Evolutionary conservation across 2,113 vertebrate genomes (phyloP).

Genomic region (Menidia beryllina): DNA sequence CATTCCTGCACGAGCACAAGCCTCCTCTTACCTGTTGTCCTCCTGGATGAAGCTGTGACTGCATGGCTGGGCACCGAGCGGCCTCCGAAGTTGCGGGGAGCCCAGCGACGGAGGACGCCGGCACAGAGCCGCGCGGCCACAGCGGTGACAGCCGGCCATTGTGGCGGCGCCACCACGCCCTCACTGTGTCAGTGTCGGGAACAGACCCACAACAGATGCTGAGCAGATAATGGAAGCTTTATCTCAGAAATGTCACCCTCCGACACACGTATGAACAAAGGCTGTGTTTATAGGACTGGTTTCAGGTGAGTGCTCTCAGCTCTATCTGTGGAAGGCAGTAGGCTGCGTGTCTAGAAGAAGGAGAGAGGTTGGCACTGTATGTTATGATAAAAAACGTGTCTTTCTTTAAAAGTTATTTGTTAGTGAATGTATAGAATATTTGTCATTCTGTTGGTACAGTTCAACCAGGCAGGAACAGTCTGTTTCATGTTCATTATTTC

Average conservation of each 20-base stretch:
- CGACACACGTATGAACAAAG: conserved; percentile 33
- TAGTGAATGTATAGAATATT: conserved; percentile 5
- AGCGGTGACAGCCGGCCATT: conserved; percentile 67
- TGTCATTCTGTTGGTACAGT: conserved; percentile 1
- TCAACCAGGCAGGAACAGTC: too few relatives aligned
- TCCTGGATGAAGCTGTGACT: neutral
- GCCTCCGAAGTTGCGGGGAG: conserved; percentile 11
- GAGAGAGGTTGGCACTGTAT: neutral
- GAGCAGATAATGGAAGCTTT: conserved; percentile 49
- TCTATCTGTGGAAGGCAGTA: neutral
- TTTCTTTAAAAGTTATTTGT: conserved; percentile 13
- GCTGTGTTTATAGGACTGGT: conserved; percentile 7
- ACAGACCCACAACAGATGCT: conserved; percentile 65
- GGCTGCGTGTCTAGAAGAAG: conserved; percentile 11
- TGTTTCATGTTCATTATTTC: too few relatives aligned
- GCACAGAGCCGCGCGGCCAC: conserved; percentile 13
- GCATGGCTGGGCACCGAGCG: conserved; percentile 8
- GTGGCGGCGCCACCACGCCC: conserved; percentile 42
- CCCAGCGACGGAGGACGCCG: conserved; percentile 50
- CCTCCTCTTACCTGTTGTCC: neutral
- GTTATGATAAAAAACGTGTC: conserved; percentile 13
- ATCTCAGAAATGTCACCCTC: conserved; percentile 32
- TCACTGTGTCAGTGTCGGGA: conserved; percentile 57
- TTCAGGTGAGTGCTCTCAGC: conserved; percentile 56
- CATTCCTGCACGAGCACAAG: neutral